Conservation (phyloP, 2,113 vertebrate species). For the Octodon degus region DNA sequence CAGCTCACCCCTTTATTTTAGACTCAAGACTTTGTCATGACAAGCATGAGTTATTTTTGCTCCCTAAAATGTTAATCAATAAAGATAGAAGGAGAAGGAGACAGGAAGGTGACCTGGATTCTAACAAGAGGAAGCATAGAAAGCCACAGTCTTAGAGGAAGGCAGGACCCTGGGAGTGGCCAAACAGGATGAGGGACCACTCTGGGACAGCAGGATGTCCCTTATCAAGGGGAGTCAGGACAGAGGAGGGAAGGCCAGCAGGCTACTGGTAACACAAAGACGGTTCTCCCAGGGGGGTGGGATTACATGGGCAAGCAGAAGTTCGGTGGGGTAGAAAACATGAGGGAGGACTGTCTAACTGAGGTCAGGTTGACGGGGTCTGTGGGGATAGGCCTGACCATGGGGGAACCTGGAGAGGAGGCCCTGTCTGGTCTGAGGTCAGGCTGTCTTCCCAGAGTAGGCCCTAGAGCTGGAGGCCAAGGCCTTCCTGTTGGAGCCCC, state of each 20-base stretch:
- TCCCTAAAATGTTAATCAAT: background rate
- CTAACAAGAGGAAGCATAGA: background rate
- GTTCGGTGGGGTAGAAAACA: background rate
- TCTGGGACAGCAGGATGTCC: background rate
- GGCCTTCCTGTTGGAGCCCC: background rate
- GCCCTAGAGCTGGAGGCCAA: background rate
- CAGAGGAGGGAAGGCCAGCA: too few species aligned
- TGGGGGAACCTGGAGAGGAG: background rate
- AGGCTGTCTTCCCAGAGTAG: background rate
- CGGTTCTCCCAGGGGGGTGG: background rate
- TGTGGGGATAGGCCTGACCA: too few species aligned
- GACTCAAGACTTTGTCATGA: background rate
- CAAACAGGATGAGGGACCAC: background rate
- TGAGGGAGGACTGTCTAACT: conserved; percentile 5
- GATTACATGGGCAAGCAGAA: background rate
- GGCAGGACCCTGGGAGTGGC: conserved; percentile 56
- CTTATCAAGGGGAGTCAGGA: background rate
- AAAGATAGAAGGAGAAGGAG: background rate
- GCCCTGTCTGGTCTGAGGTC: background rate
- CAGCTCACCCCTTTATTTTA: background rate
- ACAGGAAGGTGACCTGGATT: background rate
- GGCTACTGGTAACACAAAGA: background rate
- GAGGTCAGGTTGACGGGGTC: background rate
- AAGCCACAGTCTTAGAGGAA: background rate
- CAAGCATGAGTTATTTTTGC: background rate